Conservation (phyloP, 2,797 vertebrate species). For the Cuculus canorus region DNA sequence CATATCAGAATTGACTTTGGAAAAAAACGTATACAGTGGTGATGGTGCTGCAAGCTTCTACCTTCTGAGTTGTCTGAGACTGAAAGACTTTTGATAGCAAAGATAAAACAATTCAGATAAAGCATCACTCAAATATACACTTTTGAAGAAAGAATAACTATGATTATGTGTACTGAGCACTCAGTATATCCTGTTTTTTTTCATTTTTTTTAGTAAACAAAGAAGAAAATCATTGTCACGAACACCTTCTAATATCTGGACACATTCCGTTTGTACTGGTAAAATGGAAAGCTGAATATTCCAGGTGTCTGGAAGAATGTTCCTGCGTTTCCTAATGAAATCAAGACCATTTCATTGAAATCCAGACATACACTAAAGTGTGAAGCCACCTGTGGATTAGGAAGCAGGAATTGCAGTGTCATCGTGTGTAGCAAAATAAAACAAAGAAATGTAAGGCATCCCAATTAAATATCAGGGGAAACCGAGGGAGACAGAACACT, state of each 20-base stretch:
- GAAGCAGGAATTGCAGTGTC: neutral
- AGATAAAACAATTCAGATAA: neutral
- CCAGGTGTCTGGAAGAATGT: neutral
- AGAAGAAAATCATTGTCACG: neutral
- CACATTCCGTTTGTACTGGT: neutral
- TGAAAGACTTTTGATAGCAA: neutral
- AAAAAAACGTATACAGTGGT: neutral
- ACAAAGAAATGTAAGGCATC: neutral
- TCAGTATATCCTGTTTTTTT: neutral
- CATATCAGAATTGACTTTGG: neutral
- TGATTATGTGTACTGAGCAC: neutral
- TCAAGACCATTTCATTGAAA: neutral
- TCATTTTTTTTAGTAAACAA: neutral
- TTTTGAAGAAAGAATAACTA: neutral
- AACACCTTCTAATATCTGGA: neutral
- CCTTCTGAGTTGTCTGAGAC: neutral
- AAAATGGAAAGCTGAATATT: neutral
- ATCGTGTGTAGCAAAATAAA: neutral
- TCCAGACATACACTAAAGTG: neutral
- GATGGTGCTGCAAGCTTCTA: neutral
- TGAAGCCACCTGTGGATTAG: neutral
- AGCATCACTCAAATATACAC: neutral
- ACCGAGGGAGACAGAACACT: neutral
- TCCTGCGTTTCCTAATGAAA: neutral
- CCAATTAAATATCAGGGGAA: neutral